Evolutionary conservation across 2,797 vertebrate species (phyloP).

Genomic region (Astyanax mexicanus): DNA sequence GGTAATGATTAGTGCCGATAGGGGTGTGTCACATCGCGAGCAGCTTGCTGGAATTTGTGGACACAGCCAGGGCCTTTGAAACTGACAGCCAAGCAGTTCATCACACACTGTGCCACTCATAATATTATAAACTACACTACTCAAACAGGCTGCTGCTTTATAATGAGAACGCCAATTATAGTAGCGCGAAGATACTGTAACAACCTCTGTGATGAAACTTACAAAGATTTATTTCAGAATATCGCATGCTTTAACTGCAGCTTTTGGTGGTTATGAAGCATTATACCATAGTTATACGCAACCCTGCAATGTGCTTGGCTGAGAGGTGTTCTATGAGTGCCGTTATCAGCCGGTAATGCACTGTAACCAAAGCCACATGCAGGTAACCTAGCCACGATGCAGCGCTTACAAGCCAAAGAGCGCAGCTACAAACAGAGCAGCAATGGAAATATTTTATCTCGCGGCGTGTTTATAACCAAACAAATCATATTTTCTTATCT

Average conservation of each 20-base stretch:
- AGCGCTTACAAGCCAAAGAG: no score
- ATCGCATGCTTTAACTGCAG: neutral
- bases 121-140: neutral
- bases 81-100: conserved; percentile 44
- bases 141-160: neutral
- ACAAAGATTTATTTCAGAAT: neutral
- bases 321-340: no score
- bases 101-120: conserved; percentile 17
- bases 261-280: no score
- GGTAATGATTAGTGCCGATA: conserved; percentile 72
- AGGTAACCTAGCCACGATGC: no score
- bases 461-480: no score
- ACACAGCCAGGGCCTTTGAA: conserved; percentile 34
- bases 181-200: neutral
- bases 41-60: conserved; percentile 51
- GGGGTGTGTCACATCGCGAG: conserved; percentile 50
- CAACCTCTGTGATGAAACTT: neutral
- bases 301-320: no score
- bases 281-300: no score
- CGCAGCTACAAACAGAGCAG: no score
- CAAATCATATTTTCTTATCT: no score
- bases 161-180: neutral
- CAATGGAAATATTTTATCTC: no score
- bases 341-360: no score
- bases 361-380: no score